Percentiles rank a stretch among this genome's conserved stretches.
phyloP scores from a whole-genome alignment of 2,888 invertebrate species.

The Tuberolachnus salignus region DNA sequence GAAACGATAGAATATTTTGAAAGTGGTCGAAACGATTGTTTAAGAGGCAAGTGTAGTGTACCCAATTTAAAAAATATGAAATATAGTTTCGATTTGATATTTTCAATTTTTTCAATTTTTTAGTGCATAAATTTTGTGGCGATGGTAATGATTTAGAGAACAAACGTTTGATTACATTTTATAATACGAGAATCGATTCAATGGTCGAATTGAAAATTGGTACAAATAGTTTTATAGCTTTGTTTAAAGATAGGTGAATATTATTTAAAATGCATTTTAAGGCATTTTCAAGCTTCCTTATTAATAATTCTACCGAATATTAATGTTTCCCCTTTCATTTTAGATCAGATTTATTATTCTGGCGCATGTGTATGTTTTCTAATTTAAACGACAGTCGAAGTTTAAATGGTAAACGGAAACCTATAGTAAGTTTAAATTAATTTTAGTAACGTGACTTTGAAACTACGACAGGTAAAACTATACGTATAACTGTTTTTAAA shows the following conservation, averaged over 20 bases:
- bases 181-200: constrained; percentile 53
- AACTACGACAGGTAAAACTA: too few relatives aligned
- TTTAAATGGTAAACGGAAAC: constrained; percentile 17
- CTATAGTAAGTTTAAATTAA: not conserved
- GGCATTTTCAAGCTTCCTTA: too few relatives aligned
- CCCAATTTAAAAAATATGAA: too few relatives aligned
- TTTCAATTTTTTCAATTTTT: not conserved
- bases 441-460: not conserved
- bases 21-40: constrained; percentile 7
- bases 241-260: constrained; percentile 12
- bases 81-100: not conserved
- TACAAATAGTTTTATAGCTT: not conserved
- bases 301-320: too few relatives aligned
- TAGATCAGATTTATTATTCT: constrained; percentile 34
- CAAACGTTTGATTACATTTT: constrained; percentile 5
- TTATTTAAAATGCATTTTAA: too few relatives aligned
- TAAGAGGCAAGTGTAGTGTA: too few relatives aligned
- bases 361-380: constrained; percentile 5
- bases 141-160: not conserved
- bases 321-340: too few relatives aligned
- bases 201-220: constrained; percentile 8
- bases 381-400: not conserved
- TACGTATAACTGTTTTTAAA: too few relatives aligned
- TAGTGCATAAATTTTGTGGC: constrained; percentile 6
- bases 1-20: constrained; percentile 6